These are phyloP conservation scores for Gobius niger DNA, from an alignment of 2,113 vertebrate genomes.

Conservation along the genomic window DNA sequence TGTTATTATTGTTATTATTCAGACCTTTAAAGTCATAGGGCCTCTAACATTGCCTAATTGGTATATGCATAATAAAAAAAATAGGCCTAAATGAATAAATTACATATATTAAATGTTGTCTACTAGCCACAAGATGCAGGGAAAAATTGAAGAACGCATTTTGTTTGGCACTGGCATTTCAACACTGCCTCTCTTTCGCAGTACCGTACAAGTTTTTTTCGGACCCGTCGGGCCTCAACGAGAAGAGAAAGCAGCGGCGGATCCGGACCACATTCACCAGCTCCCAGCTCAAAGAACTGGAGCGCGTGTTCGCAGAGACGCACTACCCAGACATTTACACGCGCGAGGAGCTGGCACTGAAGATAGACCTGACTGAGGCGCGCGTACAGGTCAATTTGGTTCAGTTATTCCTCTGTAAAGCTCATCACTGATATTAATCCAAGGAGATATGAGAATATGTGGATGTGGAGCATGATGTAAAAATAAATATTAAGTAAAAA, in stretches of 20 bases:
- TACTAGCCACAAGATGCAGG: no score
- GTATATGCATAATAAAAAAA: no score
- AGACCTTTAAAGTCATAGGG: no score
- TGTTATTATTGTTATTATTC: not conserved
- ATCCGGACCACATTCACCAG: slow-evolving; percentile 96
- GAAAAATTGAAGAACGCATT: no score
- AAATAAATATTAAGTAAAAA: no score
- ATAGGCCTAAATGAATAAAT: no score
- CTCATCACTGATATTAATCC: not conserved
- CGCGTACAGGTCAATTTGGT: slow-evolving; percentile 84
- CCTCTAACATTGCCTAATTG: no score
- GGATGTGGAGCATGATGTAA: no score
- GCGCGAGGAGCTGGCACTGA: slow-evolving; percentile 91
- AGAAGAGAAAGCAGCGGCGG: slow-evolving; percentile 93
- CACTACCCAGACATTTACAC: slow-evolving; percentile 94
- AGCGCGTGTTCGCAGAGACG: slow-evolving; percentile 92
- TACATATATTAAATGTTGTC: no score
- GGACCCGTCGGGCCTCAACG: slow-evolving; percentile 89
- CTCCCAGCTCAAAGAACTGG: slow-evolving; percentile 93
- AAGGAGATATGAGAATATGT: no score
- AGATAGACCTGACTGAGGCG: slow-evolving; percentile 95
- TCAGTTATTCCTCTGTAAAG: not conserved
- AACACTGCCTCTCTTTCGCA: slow-evolving; percentile 32
- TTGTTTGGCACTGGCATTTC: not conserved
- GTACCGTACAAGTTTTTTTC: slow-evolving; percentile 92